Base-by-base conservation (phyloP, 2,888 invertebrate species). In the Galerucella pusilla region DNA sequence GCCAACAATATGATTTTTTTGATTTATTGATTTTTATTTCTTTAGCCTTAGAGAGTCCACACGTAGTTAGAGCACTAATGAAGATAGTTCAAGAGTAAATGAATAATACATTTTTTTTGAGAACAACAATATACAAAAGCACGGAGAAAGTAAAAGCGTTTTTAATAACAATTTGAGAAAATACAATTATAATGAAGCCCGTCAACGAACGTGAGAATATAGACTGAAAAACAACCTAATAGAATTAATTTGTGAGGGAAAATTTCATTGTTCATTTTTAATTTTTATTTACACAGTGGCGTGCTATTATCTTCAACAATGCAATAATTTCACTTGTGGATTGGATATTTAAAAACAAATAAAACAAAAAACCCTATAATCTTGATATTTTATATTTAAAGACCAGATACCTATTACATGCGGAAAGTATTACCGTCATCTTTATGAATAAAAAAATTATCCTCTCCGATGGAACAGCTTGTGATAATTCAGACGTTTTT, bases 111-210 rank as follows among this genome's bases (percentile, higher is more conserved):
- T 65, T 64, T 14, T 65, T 57, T 42, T 28, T 65, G 20, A n/a
- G n/a, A 54, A 25, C 46, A 71, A 71, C 65, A 71, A 57, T 65
- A 45, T n/a, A 71, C 57, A 66, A 71, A 71, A 65, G 65, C 9
- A 11, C 45, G 16, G 71, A 65, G 71, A 71, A 65, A 71, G 71
- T 71, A 71, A 71, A 66, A 71, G 65, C 35, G 35, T 57, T 64
- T 12, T 65, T 65, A 71, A 59, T 71, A 61, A n/a, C 16, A 54
- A 71, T 71, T 71, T 71, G 45, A 42, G 71, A 71, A 59, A 71
- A 65, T 54, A 16, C 59, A 57, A 54, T 65, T 42, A 45, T 60
- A 46, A 69, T 59, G 59, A 59, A 42, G 2, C n/a, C 54, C 25
- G 71, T 65, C 57, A 71, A 64, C 35, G 52, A 42, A 49, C 64